phyloP scores from a whole-genome alignment of 1,140 invertebrate genomes.

The Chironomus tepperi region DNA sequence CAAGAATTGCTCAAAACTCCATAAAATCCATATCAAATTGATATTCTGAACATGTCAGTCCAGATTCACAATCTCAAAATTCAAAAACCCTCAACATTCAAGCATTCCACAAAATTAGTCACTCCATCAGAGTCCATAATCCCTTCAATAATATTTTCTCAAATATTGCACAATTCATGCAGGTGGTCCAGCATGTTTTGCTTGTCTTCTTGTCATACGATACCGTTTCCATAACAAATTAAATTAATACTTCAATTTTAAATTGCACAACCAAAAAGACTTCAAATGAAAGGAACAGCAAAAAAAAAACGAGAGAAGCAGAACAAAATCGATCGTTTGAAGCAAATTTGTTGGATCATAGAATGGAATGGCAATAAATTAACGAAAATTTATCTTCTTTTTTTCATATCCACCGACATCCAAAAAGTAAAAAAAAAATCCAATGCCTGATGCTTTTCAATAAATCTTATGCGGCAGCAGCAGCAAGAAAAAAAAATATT shows the following conservation, averaged over 20 bases:
- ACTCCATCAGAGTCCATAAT: too few species aligned
- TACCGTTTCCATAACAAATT: conserved; percentile 4
- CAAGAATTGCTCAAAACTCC: too few species aligned
- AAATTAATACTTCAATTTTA: conserved; percentile 7
- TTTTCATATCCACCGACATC: conserved; percentile 8
- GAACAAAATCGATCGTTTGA: not conserved
- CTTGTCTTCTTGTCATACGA: not conserved
- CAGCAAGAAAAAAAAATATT: not conserved
- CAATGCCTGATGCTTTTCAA: not conserved
- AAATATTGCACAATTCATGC: too few species aligned
- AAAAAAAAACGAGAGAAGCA: too few species aligned
- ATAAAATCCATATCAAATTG: too few species aligned
- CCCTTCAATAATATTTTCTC: too few species aligned
- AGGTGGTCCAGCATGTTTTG: too few species aligned
- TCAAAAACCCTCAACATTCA: too few species aligned
- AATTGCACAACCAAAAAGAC: not conserved
- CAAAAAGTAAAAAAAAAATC: not conserved
- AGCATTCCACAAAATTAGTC: too few species aligned
- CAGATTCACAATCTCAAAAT: too few species aligned
- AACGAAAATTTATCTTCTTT: conserved; percentile 19
- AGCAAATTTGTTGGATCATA: conserved; percentile 13
- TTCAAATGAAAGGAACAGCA: not conserved
- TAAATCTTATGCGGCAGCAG: conserved; percentile 12
- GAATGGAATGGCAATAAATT: conserved; percentile 18
- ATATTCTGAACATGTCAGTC: too few species aligned